Base-by-base conservation (phyloP, 2,888 invertebrate genomes). In the Yponomeuta plumbellus region DNA sequence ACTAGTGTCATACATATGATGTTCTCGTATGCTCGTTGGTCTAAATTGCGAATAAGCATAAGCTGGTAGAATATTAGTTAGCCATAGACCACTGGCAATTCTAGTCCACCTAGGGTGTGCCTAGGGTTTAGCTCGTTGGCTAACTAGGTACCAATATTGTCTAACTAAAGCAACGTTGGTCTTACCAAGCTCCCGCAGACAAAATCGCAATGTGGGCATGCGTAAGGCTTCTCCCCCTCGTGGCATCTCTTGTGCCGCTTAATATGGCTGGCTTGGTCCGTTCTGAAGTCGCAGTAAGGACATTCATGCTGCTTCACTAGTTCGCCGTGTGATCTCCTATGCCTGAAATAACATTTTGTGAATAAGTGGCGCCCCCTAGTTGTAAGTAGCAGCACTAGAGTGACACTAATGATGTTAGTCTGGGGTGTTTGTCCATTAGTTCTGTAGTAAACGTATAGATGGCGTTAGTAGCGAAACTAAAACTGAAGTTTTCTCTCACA, bases 171-270 rank as follows among this genome's bases (percentile, higher is more conserved):
- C 2, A 10, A 10, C 11, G 2, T 44, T 10, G 2, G 44, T 76
- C 92, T 92, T 84, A 96, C 96, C 91, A 96, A 92, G 76, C 94
- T 95, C 71, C 95, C 96, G 81, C 96, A 96, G 6, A 93, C 94
- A 75, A 95, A 96, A 34, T 88, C 75, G 80, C 98, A 98, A 80
- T 97, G 94, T 0, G 96, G 96, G 84, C 98, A 98, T 66, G 92
- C 92, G 84, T 96, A 97, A 0, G 98, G 97, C 80, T 96, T 97
- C 44, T 94, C 92, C 4, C 96, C 96, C 5, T 94, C 94, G 80
- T 98, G 97, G 26, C 95, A 92, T 5, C 95, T 92, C 79, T 94
- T 88, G 81, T 98, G 98, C 64, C 97, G 92, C 76, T 94, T 94
- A 73, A 98, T 84, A 79, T 96, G 95, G 34, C 94, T 93, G 10